A percentile compares a stretch with the other conserved stretches of the same genome.
These are phyloP conservation scores for Drosophila chauvacae DNA, from an alignment of 1,140 invertebrate species.

Conservation along the genomic window DNA sequence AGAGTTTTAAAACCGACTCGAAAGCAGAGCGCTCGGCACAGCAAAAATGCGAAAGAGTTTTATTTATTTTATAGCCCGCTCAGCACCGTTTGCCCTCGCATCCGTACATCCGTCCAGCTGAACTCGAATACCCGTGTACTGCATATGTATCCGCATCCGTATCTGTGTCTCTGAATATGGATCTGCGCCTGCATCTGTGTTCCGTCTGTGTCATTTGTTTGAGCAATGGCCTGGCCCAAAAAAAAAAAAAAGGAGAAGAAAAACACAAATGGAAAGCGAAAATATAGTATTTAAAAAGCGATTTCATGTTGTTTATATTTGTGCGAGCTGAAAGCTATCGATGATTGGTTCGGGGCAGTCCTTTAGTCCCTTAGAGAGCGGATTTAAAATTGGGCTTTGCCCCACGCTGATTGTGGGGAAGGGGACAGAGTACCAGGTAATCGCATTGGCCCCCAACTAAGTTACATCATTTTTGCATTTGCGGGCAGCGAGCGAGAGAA, in stretches of 20 bases:
- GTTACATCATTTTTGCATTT: slow-evolving; percentile 73
- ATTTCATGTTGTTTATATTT: slow-evolving; percentile 54
- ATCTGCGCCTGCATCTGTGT: slow-evolving; percentile 28
- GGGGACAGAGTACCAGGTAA: slow-evolving; percentile 20
- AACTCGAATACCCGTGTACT: slow-evolving; percentile 6
- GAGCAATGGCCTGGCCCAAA: slow-evolving; percentile 14
- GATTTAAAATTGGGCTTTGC: slow-evolving; percentile 13
- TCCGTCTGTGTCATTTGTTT: slow-evolving; percentile 45
- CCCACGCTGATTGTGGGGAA: not conserved
- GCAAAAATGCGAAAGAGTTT: slow-evolving; percentile 57
- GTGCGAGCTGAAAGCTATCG: slow-evolving; percentile 42
- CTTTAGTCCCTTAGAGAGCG: not conserved
- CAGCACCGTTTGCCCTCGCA: slow-evolving; percentile 24
- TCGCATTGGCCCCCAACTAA: slow-evolving; percentile 27
- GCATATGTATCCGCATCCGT: slow-evolving; percentile 15
- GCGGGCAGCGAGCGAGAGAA: slow-evolving; percentile 47
- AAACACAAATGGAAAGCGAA: slow-evolving; percentile 29
- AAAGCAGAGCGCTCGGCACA: slow-evolving; percentile 42
- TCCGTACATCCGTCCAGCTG: slow-evolving; percentile 11
- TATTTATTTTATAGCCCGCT: slow-evolving; percentile 51
- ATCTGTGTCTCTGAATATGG: slow-evolving; percentile 39
- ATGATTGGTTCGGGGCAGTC: slow-evolving; percentile 13
- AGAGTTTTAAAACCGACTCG: slow-evolving; percentile 58
- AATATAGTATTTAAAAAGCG: slow-evolving; percentile 60
- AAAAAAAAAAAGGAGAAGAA: not conserved